phyloP scores from a whole-genome alignment of 2,888 invertebrate species.

The Ormyrus pomaceus region DNA sequence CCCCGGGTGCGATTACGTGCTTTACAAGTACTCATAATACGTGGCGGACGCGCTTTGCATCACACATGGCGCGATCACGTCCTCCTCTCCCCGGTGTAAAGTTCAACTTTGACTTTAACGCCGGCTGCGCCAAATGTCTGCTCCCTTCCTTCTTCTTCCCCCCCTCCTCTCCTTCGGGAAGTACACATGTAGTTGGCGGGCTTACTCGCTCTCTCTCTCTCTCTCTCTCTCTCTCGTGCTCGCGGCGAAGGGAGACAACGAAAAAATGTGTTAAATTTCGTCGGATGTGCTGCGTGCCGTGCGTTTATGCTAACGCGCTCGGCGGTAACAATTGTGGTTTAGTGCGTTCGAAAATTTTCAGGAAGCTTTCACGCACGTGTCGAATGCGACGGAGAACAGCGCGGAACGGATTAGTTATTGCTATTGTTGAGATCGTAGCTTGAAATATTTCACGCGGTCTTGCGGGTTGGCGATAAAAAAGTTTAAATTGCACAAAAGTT shows the following conservation, averaged over 20 bases:
- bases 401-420: no score
- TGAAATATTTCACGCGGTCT: no score
- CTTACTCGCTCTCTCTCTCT: slow-evolving; percentile 14
- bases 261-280: slow-evolving; percentile 48
- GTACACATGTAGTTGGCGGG: neutral
- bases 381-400: no score
- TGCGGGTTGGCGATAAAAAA: no score
- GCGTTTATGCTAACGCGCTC: slow-evolving; percentile 11
- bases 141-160: slow-evolving; percentile 22
- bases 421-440: no score
- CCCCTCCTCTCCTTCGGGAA: neutral
- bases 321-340: slow-evolving; percentile 35
- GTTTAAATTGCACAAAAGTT: no score
- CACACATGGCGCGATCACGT: slow-evolving; percentile 70
- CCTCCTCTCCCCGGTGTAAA: slow-evolving; percentile 67
- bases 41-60: slow-evolving; percentile 65
- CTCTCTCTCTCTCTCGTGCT: slow-evolving; percentile 13
- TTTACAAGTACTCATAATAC: slow-evolving; percentile 67
- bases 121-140: slow-evolving; percentile 74
- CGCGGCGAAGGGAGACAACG: neutral
- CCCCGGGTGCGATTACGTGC: slow-evolving; percentile 63
- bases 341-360: slow-evolving; percentile 37
- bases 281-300: neutral
- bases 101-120: slow-evolving; percentile 72
- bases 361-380: no score